Percentiles rank a stretch among this genome's conserved stretches.
phyloP scores from a whole-genome alignment of 2,113 vertebrate species.

The Ctenomys sociabilis region DNA sequence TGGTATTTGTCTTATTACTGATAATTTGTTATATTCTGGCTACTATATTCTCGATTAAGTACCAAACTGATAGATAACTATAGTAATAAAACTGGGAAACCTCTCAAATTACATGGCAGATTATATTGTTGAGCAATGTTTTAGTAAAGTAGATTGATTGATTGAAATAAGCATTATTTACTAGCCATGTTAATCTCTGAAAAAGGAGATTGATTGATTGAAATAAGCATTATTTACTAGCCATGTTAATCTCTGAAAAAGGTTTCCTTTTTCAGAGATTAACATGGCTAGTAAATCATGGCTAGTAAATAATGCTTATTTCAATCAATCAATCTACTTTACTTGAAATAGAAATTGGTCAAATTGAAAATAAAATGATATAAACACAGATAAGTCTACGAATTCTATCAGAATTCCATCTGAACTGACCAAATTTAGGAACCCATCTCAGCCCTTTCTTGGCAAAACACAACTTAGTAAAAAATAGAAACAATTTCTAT shows the following conservation, averaged over 20 bases:
- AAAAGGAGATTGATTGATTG: not conserved
- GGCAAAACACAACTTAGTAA: not conserved
- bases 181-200: slow-evolving; percentile 8
- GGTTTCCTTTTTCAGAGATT: too few species aligned
- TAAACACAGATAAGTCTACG: not conserved
- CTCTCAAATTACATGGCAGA: slow-evolving; percentile 16
- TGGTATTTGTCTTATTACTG: slow-evolving; percentile 50
- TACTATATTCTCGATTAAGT: slow-evolving; percentile 5
- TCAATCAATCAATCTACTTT: too few species aligned
- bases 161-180: slow-evolving; percentile 49
- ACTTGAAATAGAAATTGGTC: not conserved
- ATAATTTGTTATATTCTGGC: slow-evolving; percentile 23
- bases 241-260: slow-evolving; percentile 33
- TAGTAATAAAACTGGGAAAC: slow-evolving; percentile 49
- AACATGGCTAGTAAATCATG: too few species aligned
- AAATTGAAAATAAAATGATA: not conserved
- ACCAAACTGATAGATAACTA: not conserved
- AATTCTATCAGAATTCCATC: not conserved
- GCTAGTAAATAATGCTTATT: too few species aligned
- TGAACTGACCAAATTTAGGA: slow-evolving; percentile 23
- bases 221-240: slow-evolving; percentile 52
- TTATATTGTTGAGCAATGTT: not conserved
- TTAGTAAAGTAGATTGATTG: not conserved
- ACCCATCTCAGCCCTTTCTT: slow-evolving; percentile 32
- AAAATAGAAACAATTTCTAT: not conserved